Conservation (phyloP, 2,113 vertebrate genomes). For the Elachura formosa region DNA sequence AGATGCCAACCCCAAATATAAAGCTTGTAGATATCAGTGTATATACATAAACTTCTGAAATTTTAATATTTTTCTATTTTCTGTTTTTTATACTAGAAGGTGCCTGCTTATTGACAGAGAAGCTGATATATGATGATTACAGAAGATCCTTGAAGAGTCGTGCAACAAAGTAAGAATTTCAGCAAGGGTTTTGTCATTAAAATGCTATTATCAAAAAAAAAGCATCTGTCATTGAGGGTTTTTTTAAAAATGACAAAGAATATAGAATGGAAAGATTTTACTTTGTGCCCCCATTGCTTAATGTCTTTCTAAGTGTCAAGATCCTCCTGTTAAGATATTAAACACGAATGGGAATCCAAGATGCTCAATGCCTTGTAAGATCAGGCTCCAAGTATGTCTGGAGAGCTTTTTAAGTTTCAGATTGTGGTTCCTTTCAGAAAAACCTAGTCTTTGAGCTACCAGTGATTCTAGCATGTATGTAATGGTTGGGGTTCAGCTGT, state of each 20-base stretch:
- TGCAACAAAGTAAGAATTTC: background rate
- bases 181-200: background rate
- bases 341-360: background rate
- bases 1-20: background rate
- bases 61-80: background rate
- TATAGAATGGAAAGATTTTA: background rate
- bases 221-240: background rate
- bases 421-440: background rate
- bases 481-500: background rate
- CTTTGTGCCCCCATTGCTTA: background rate
- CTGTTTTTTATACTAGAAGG: background rate
- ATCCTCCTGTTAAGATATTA: background rate
- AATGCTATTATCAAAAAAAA: background rate
- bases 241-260: background rate
- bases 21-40: background rate
- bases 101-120: background rate
- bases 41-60: background rate
- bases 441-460: background rate
- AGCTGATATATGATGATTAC: background rate
- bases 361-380: background rate
- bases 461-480: background rate
- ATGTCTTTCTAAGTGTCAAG: background rate
- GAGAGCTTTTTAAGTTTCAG: background rate
- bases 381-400: background rate
- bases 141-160: background rate